A percentile compares a stretch with the other conserved stretches of the same genome.
phyloP scores from a whole-genome alignment of 1,140 invertebrate species.

The Himalopsyche phryganea region DNA sequence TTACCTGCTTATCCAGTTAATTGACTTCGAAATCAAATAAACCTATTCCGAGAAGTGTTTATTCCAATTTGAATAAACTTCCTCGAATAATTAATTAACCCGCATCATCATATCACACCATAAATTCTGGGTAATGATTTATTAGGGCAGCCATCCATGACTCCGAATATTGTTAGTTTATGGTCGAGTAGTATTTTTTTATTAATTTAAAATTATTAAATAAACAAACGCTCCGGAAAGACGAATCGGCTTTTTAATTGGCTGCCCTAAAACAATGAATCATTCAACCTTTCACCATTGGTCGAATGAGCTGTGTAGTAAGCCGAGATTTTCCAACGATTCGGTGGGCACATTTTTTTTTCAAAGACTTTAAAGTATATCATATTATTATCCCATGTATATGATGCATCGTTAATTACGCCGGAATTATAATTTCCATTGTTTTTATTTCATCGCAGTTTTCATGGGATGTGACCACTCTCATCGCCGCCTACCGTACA shows the following conservation, averaged over 20 bases:
- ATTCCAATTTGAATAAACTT: background rate
- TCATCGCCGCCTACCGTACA: constrained; percentile 5
- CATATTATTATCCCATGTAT: no score
- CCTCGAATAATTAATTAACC: background rate
- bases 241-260: constrained; percentile 1
- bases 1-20: no score
- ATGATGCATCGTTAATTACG: no score
- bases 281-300: background rate
- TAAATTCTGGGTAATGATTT: constrained; percentile 1
- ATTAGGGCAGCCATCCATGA: background rate
- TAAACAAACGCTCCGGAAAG: background rate
- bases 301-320: background rate
- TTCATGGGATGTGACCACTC: constrained; percentile 19
- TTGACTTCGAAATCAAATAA: no score
- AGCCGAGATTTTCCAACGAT: no score
- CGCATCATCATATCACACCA: background rate
- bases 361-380: no score
- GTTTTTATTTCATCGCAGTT: constrained; percentile 9
- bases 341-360: no score
- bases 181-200: background rate
- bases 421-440: constrained; percentile 5
- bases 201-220: background rate
- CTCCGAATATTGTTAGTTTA: background rate
- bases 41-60: no score
- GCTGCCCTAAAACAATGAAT: constrained; percentile 1